A percentile compares a stretch with the other conserved stretches of the same genome.
These are phyloP conservation scores for Cephalotes varians DNA, from an alignment of 2,888 invertebrate genomes.

Conservation along the genomic window DNA sequence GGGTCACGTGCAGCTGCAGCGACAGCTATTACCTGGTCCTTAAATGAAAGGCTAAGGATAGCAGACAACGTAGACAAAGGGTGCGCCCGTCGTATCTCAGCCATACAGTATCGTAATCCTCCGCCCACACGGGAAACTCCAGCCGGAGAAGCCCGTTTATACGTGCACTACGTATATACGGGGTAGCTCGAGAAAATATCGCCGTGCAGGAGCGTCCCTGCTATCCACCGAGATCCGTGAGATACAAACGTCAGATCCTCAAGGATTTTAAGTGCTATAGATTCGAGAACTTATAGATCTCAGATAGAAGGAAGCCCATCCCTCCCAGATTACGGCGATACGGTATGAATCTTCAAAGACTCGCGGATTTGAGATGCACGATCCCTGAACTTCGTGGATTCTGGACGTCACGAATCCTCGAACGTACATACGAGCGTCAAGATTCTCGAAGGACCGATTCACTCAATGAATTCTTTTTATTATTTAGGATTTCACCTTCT, in stretches of 20 bases:
- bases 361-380: background rate
- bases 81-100: conserved; percentile 71
- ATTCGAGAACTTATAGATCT: conserved; percentile 2
- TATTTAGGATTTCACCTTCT: background rate
- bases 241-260: conserved; percentile 19
- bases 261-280: conserved; percentile 1
- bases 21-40: conserved; percentile 56
- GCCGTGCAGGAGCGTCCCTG: background rate
- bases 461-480: background rate
- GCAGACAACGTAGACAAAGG: conserved; percentile 57
- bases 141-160: conserved; percentile 65
- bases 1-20: conserved; percentile 44
- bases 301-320: background rate
- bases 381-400: background rate
- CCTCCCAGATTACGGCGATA: background rate
- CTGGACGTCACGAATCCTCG: background rate
- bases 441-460: background rate
- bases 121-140: conserved; percentile 74
- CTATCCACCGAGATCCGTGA: background rate
- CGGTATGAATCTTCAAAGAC: background rate
- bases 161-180: conserved; percentile 19
- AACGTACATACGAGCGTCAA: background rate
- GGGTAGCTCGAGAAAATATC: conserved; percentile 25
- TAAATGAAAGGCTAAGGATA: conserved; percentile 58
- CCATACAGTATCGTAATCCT: conserved; percentile 79